Conservation (phyloP, 2,113 vertebrate genomes). For the Rostratula benghalensis region DNA sequence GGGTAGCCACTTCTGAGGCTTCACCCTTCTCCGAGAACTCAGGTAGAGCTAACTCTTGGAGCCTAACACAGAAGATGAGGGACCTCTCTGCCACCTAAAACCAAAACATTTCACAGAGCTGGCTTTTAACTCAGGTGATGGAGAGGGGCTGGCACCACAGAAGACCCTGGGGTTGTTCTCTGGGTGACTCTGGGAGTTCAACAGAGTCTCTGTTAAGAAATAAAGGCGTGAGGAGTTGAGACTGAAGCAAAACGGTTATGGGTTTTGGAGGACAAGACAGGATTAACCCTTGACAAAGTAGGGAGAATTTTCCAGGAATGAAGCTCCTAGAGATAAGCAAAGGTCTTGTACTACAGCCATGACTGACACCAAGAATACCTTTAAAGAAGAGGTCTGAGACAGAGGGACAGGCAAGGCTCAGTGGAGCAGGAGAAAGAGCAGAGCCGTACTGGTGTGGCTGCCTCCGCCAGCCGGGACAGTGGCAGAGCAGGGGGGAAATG, state of each 20-base stretch:
- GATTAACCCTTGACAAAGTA: not conserved
- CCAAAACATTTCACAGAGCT: not conserved
- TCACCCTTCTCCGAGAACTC: not conserved
- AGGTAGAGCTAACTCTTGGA: not conserved
- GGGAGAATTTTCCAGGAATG: not conserved
- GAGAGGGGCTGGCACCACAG: not conserved
- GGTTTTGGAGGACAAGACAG: not conserved
- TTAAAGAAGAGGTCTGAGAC: not conserved
- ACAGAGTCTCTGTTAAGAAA: not conserved
- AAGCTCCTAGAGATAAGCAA: not conserved
- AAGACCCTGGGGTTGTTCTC: not conserved
- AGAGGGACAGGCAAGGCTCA: not conserved
- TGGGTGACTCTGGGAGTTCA: not conserved
- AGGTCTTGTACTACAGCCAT: not conserved
- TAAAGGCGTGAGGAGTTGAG: not conserved
- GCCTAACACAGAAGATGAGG: not conserved
- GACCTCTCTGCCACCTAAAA: not conserved
- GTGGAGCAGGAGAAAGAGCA: not conserved
- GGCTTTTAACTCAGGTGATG: not conserved
- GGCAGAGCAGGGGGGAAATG: not conserved
- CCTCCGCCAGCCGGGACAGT: not conserved
- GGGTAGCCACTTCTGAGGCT: not conserved
- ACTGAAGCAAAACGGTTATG: not conserved
- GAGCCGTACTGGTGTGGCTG: accelerated
- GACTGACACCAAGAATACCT: not conserved